Evolutionary conservation across 2,797 vertebrate species (phyloP).

Genomic region (Melopsittacus undulatus): DNA sequence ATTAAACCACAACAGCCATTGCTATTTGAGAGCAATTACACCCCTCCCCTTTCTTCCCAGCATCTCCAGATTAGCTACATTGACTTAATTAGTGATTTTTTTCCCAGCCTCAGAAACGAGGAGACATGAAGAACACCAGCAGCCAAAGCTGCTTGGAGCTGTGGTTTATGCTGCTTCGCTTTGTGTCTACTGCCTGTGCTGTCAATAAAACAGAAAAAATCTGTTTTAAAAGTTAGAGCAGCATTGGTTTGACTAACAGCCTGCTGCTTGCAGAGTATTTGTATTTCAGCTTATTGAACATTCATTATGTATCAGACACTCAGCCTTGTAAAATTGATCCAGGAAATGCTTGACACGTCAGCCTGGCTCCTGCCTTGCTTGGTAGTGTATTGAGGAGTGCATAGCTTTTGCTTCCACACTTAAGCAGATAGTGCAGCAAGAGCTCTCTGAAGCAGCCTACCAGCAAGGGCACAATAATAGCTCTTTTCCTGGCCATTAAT

Average conservation of each 20-base stretch:
- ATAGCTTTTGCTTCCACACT: slow-evolving; percentile 48
- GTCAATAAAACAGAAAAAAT: background rate
- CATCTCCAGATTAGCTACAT: background rate
- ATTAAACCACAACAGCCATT: background rate
- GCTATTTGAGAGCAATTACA: background rate
- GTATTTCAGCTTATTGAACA: slow-evolving; percentile 10
- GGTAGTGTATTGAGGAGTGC: background rate
- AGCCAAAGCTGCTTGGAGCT: background rate
- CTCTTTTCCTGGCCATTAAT: slow-evolving; percentile 81
- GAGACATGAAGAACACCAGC: background rate
- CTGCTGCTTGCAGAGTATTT: background rate
- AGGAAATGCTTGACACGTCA: background rate
- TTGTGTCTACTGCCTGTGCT: background rate
- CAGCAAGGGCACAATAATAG: slow-evolving; percentile 68
- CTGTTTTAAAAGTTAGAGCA: background rate
- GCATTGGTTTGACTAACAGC: background rate
- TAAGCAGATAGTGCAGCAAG: slow-evolving; percentile 47
- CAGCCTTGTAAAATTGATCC: slow-evolving; percentile 19
- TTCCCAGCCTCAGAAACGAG: background rate
- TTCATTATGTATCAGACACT: slow-evolving; percentile 1
- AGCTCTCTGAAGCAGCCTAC: slow-evolving; percentile 69
- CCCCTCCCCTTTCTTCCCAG: background rate
- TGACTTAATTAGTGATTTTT: slow-evolving; percentile 28
- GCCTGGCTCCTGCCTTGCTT: background rate
- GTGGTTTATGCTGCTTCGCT: background rate